Evolutionary conservation across 2,113 vertebrate genomes (phyloP).

Genomic region (Trichechus manatus): DNA sequence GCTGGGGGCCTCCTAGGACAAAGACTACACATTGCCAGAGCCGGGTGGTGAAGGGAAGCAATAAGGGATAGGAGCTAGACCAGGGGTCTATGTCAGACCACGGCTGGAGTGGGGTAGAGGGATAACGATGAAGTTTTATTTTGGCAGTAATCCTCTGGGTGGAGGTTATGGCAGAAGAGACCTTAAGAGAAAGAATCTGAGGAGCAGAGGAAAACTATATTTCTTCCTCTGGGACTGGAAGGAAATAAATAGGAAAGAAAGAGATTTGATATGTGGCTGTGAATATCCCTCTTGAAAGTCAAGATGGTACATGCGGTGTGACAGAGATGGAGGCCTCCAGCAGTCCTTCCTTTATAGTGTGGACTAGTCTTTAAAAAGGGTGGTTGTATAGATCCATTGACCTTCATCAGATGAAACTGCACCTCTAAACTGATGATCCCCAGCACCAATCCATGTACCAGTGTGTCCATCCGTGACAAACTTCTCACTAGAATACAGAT

Average conservation of each 20-base stretch:
- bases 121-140: background rate
- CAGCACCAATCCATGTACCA: background rate
- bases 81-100: background rate
- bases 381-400: background rate
- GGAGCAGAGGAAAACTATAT: background rate
- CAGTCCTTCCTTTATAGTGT: background rate
- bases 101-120: background rate
- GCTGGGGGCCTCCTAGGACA: background rate
- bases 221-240: background rate
- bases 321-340: background rate
- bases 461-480: background rate
- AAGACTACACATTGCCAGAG: background rate
- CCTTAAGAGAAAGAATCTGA: slow-evolving; percentile 42
- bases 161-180: background rate
- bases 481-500: background rate
- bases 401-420: background rate
- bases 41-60: no score
- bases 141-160: background rate
- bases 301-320: background rate
- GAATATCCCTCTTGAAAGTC: background rate
- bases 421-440: background rate
- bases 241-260: background rate
- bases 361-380: background rate
- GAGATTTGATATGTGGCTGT: background rate
- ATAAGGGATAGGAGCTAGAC: no score